Evolutionary conservation across 2,797 vertebrate genomes (phyloP).

Genomic region (Cynopterus sphinx): DNA sequence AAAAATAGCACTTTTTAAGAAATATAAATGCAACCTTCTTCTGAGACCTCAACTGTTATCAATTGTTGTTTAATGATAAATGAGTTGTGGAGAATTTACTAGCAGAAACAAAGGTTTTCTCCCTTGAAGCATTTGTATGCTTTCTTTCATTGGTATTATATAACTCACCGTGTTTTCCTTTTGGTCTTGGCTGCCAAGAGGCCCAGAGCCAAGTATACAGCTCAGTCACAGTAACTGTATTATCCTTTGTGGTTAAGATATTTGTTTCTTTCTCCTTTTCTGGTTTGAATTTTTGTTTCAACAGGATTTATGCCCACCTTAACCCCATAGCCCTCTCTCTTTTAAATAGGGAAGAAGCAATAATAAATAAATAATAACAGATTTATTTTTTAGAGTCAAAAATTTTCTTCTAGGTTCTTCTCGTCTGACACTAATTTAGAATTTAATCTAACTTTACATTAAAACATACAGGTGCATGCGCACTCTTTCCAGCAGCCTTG

Average conservation of each 20-base stretch:
- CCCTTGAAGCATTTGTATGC: neutral
- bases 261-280: constrained; percentile 55
- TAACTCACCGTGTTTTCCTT: constrained; percentile 57
- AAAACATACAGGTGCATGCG: neutral
- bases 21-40: neutral
- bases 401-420: neutral
- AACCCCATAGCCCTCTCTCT: neutral
- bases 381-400: constrained; percentile 30
- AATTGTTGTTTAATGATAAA: constrained; percentile 48
- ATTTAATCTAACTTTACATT: neutral
- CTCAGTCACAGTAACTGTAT: constrained; percentile 36
- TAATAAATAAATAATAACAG: constrained; percentile 27
- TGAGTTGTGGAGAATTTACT: constrained; percentile 60
- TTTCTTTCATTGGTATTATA: constrained; percentile 34
- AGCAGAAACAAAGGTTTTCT: constrained; percentile 49
- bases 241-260: constrained; percentile 59
- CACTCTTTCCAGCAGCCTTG: neutral
- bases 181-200: constrained; percentile 48
- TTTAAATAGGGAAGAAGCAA: constrained; percentile 24
- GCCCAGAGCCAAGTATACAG: neutral
- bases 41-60: constrained; percentile 40
- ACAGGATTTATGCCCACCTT: constrained; percentile 21
- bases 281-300: constrained; percentile 68
- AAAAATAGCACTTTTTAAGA: constrained; percentile 27
- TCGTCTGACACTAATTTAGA: neutral